phyloP scores from a whole-genome alignment of 1,140 invertebrate genomes.

The Nasonia vitripennis region DNA sequence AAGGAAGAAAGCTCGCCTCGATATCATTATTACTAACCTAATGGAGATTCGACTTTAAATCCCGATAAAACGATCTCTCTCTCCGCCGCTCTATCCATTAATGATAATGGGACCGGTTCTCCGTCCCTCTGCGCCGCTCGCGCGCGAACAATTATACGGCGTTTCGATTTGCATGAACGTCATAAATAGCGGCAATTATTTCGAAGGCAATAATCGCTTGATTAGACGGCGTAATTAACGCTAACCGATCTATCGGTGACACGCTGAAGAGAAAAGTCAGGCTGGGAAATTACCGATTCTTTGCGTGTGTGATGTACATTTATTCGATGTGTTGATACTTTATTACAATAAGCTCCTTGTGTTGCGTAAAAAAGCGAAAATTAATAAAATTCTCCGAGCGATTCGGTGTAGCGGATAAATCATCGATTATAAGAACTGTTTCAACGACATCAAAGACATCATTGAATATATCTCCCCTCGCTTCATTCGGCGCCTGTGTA shows the following conservation, averaged over 20 bases:
- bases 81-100: conserved; percentile 41
- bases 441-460: conserved; percentile 1
- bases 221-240: conserved; percentile 40
- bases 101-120: conserved; percentile 52
- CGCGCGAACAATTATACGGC: conserved; percentile 36
- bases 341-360: no score
- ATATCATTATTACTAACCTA: conserved; percentile 48
- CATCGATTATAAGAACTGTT: neutral
- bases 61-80: conserved; percentile 27
- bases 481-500: neutral
- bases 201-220: conserved; percentile 37
- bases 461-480: neutral
- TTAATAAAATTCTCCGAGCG: neutral
- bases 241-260: neutral
- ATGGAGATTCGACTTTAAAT: conserved; percentile 41
- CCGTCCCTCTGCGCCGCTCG: neutral
- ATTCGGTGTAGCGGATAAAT: neutral
- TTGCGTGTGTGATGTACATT: neutral
- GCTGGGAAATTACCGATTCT: neutral
- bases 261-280: neutral
- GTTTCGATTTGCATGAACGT: conserved; percentile 35
- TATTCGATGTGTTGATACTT: neutral
- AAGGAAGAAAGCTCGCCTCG: neutral
- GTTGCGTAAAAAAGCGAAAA: neutral
- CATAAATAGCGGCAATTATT: conserved; percentile 45